Evolutionary conservation across 2,113 vertebrate species (phyloP).

Genomic region (Telmatochromis sp.): DNA sequence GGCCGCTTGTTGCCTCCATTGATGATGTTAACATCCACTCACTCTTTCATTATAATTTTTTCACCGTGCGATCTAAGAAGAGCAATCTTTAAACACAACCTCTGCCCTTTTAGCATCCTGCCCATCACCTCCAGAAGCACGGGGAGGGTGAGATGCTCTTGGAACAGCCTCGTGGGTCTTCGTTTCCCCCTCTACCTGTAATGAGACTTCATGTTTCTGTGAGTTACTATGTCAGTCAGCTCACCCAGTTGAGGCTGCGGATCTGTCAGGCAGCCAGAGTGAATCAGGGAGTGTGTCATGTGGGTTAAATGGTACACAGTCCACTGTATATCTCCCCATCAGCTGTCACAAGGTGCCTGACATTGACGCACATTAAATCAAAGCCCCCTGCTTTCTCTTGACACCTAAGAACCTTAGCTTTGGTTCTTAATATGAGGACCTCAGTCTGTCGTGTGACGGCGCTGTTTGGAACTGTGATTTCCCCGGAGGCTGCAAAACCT

Average conservation of each 20-base stretch:
- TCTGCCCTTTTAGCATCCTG: not conserved
- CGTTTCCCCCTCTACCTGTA: conserved; percentile 26
- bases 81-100: not conserved
- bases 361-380: conserved; percentile 55
- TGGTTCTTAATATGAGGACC: conserved; percentile 42
- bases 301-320: conserved; percentile 59
- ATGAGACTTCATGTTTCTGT: conserved; percentile 42
- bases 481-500: conserved; percentile 10
- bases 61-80: not conserved
- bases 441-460: not conserved
- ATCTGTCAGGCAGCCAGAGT: conserved; percentile 40
- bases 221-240: conserved; percentile 45
- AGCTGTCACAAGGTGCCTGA: conserved; percentile 52
- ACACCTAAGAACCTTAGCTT: conserved; percentile 13
- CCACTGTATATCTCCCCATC: conserved; percentile 53
- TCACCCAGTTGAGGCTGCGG: conserved; percentile 8
- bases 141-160: not conserved
- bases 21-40: conserved; percentile 2
- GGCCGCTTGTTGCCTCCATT: not conserved
- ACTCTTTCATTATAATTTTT: conserved; percentile 2
- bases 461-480: conserved; percentile 26
- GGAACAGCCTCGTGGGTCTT: not conserved
- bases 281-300: conserved; percentile 50
- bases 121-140: not conserved
- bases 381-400: conserved; percentile 6